Conservation (phyloP, 1,140 invertebrate species). For the Condylostylus longicornis region DNA sequence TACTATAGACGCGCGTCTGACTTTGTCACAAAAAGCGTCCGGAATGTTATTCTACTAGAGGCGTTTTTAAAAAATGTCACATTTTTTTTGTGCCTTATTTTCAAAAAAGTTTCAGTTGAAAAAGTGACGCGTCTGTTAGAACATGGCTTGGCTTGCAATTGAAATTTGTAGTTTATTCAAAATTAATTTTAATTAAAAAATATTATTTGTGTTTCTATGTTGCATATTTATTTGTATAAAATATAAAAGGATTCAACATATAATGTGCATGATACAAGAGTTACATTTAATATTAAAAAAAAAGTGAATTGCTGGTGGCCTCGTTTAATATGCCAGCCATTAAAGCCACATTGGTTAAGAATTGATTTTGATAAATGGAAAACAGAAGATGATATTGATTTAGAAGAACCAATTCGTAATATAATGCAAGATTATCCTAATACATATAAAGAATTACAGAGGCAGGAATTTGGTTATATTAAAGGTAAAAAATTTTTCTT, state of each 20-base stretch:
- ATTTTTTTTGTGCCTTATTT: too few species aligned
- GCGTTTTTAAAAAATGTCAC: too few species aligned
- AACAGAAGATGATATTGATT: slow-evolving; percentile 48
- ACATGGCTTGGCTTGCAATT: not conserved
- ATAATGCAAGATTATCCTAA: slow-evolving; percentile 60
- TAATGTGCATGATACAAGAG: slow-evolving; percentile 55
- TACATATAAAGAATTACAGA: slow-evolving; percentile 56
- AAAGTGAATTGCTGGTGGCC: slow-evolving; percentile 62
- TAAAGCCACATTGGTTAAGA: slow-evolving; percentile 81
- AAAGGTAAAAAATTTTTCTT: slow-evolving; percentile 40
- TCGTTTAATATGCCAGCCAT: slow-evolving; percentile 53
- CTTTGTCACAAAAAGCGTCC: too few species aligned
- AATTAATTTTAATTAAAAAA: not conserved
- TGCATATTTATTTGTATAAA: too few species aligned
- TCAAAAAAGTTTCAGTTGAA: not conserved
- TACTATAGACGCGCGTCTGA: too few species aligned
- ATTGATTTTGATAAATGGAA: slow-evolving; percentile 79
- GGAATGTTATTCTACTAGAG: too few species aligned
- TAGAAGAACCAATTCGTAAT: slow-evolving; percentile 47
- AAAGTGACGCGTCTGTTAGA: not conserved
- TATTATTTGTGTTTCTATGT: slow-evolving; percentile 1
- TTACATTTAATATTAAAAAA: slow-evolving; percentile 65
- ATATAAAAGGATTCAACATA: slow-evolving; percentile 34
- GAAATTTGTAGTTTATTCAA: not conserved
- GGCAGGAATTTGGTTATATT: slow-evolving; percentile 64